These are phyloP conservation scores for Himalopsyche phryganea DNA, from an alignment of 1,140 invertebrate species.

Conservation along the genomic window DNA sequence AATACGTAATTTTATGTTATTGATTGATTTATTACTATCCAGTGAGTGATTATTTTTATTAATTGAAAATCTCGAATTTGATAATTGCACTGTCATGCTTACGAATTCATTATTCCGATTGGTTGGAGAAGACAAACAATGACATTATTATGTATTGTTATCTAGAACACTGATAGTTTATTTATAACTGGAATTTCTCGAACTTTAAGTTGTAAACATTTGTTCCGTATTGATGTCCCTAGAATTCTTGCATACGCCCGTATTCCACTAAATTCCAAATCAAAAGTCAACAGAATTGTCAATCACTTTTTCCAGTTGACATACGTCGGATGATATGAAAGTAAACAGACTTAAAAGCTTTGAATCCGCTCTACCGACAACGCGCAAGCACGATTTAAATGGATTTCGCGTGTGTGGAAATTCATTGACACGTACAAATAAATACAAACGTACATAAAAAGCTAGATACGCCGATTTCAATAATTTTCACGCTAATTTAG, in stretches of 20 bases:
- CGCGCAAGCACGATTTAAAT: conserved; percentile 3
- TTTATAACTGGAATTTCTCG: neutral
- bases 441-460: conserved; percentile 14
- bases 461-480: too few relatives aligned
- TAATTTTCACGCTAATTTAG: too few relatives aligned
- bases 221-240: neutral
- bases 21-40: too few relatives aligned
- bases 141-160: neutral
- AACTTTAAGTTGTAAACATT: neutral
- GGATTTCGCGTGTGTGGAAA: neutral
- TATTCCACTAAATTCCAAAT: too few relatives aligned
- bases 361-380: conserved; percentile 8
- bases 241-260: too few relatives aligned
- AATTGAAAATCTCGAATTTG: neutral
- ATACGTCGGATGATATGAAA: conserved; percentile 21
- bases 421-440: conserved; percentile 14
- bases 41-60: conserved; percentile 7
- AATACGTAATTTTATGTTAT: too few relatives aligned
- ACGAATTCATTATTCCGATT: conserved; percentile 11
- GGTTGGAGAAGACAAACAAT: neutral
- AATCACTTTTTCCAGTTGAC: conserved; percentile 24
- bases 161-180: neutral
- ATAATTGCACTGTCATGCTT: conserved; percentile 18
- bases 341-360: conserved; percentile 26
- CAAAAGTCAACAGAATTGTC: conserved; percentile 8